Conservation (phyloP, 2,888 invertebrate genomes). For the Erebia ligea region DNA sequence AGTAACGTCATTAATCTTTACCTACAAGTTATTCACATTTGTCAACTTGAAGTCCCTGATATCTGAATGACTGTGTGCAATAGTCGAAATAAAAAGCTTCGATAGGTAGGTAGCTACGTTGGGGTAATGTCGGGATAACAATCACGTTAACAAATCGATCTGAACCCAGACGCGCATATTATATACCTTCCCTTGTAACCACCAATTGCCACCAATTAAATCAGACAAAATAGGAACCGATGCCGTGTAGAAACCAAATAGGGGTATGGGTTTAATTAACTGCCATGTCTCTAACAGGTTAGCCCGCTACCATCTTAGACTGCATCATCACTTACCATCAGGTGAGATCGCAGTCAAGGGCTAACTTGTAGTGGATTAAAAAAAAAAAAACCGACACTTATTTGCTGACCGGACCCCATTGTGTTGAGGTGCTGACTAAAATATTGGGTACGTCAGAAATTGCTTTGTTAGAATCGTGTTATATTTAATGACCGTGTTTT, state of each 20-base stretch:
- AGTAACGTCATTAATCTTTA: too few species aligned
- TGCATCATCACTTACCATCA: too few species aligned
- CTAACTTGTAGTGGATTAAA: too few species aligned
- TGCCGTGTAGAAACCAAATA: too few species aligned
- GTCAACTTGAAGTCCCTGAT: too few species aligned
- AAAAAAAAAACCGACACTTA: too few species aligned
- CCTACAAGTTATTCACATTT: too few species aligned
- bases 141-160: neutral
- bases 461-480: neutral
- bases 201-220: conserved; percentile 2
- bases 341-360: too few species aligned
- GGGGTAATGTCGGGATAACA: neutral
- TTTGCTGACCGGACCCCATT: neutral
- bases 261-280: too few species aligned
- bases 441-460: neutral
- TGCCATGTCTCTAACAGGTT: too few species aligned
- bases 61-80: neutral
- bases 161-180: neutral
- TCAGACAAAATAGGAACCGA: neutral
- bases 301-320: too few species aligned
- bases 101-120: neutral
- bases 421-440: neutral
- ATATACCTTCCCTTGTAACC: neutral
- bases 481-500: neutral
- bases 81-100: neutral